Evolutionary conservation across 2,888 invertebrate genomes (phyloP).

Genomic region (Artemia sp.): DNA sequence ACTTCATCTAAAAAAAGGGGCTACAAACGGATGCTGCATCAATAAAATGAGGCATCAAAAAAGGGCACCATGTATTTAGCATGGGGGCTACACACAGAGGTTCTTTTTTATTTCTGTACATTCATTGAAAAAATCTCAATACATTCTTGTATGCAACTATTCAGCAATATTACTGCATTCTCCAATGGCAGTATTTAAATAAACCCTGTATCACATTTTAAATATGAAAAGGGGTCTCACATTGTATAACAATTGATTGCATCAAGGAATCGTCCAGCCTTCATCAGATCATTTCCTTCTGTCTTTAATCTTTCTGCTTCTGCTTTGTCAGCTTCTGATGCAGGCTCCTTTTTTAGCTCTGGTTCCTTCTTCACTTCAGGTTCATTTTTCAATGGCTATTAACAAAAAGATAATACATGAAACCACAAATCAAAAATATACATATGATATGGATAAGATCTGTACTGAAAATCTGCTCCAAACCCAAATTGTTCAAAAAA

Average conservation of each 20-base stretch:
- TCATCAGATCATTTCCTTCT: slow-evolving; percentile 77
- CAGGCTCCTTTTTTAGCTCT: slow-evolving; percentile 14
- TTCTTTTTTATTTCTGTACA: no score
- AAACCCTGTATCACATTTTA: slow-evolving; percentile 17
- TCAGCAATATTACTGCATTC: background rate
- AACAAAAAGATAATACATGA: no score
- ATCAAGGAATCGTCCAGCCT: slow-evolving; percentile 55
- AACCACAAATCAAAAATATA: no score
- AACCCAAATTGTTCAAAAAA: no score
- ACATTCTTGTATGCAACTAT: slow-evolving; percentile 24
- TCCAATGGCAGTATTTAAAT: background rate
- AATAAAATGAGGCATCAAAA: no score
- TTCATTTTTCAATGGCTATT: no score
- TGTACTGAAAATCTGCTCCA: slow-evolving; percentile 32
- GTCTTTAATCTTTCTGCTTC: slow-evolving; percentile 71
- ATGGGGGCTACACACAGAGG: no score
- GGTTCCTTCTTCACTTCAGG: no score
- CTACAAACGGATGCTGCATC: no score
- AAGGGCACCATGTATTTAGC: no score
- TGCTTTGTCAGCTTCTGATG: slow-evolving; percentile 34
- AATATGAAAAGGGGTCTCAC: slow-evolving; percentile 30
- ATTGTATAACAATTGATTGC: slow-evolving; percentile 65
- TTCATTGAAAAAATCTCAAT: background rate
- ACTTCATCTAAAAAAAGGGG: no score
- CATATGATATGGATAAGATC: no score